Conservation (phyloP, 2,888 invertebrate genomes). For the Apamea monoglypha region DNA sequence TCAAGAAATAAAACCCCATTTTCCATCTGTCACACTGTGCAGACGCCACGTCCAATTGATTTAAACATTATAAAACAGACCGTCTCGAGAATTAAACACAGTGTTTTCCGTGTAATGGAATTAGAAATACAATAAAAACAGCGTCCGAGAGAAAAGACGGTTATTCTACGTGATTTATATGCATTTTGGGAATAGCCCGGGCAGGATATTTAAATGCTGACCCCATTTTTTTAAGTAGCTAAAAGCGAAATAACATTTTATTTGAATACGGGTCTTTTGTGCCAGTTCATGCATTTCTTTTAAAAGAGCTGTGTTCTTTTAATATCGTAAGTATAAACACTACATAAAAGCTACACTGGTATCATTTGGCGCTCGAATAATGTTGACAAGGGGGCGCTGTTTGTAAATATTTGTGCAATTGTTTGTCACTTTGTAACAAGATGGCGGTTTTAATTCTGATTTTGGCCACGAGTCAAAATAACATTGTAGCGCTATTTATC, state of each 20-base stretch:
- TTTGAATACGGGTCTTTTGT: slow-evolving; percentile 52
- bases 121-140: slow-evolving; percentile 75
- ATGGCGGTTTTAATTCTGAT: neutral
- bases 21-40: slow-evolving; percentile 50
- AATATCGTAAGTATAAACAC: neutral
- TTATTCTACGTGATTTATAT: slow-evolving; percentile 80
- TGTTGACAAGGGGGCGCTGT: neutral
- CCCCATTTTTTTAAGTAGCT: slow-evolving; percentile 73
- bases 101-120: slow-evolving; percentile 65
- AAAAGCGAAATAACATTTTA: slow-evolving; percentile 67
- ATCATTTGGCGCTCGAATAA: neutral
- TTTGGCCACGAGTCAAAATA: neutral
- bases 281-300: slow-evolving; percentile 22
- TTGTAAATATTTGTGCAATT: neutral
- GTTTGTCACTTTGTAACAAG: neutral
- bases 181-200: slow-evolving; percentile 75
- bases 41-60: slow-evolving; percentile 56
- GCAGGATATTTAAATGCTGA: slow-evolving; percentile 75
- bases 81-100: slow-evolving; percentile 57
- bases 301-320: slow-evolving; percentile 17
- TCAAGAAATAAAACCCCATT: slow-evolving; percentile 41
- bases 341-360: neutral
- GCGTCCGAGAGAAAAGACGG: slow-evolving; percentile 71
- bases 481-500: neutral
- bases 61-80: slow-evolving; percentile 57